Percentiles rank a stretch among this genome's conserved stretches.
Conservation (phyloP, 2,113 vertebrate genomes). For the Salvator merianae region DNA sequence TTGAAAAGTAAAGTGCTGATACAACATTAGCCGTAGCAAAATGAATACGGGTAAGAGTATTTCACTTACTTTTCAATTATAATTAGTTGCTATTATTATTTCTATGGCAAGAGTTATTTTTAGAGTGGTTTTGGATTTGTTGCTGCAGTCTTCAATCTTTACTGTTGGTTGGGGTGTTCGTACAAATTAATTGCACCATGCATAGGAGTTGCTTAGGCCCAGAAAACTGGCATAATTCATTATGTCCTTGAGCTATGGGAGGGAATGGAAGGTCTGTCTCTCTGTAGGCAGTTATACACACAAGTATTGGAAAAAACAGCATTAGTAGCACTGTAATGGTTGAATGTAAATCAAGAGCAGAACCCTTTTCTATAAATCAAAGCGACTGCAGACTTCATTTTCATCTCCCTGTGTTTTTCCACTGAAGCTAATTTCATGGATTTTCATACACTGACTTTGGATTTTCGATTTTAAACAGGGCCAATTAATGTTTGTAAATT, state of each 20-base stretch:
- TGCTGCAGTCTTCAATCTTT: conserved; percentile 59
- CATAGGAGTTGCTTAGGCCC: conserved; percentile 59
- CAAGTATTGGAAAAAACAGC: conserved; percentile 28
- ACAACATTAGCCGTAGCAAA: conserved; percentile 60
- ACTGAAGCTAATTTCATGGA: conserved; percentile 10
- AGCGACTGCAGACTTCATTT: conserved; percentile 32
- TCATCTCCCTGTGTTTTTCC: conserved; percentile 7
- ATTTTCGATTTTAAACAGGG: conserved; percentile 31
- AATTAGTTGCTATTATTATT: conserved; percentile 63
- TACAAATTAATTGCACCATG: conserved; percentile 66
- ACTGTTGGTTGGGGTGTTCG: conserved; percentile 52
- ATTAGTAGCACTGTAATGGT: conserved; percentile 49
- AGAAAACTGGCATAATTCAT: conserved; percentile 60
- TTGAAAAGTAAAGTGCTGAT: conserved; percentile 59
- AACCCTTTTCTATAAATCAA: conserved; percentile 38
- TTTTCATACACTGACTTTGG: conserved; percentile 41
- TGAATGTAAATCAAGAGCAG: conserved; percentile 28
- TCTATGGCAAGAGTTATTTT: conserved; percentile 68
- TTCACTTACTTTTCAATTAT: conserved; percentile 70
- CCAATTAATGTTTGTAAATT: conserved; percentile 45
- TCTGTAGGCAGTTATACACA: neutral
- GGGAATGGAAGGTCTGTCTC: neutral
- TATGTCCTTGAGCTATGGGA: conserved; percentile 47
- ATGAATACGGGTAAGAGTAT: conserved; percentile 32
- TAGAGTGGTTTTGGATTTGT: conserved; percentile 61